Base-by-base conservation (phyloP, 2,797 vertebrate species). In the Babyrousa celebensis region DNA sequence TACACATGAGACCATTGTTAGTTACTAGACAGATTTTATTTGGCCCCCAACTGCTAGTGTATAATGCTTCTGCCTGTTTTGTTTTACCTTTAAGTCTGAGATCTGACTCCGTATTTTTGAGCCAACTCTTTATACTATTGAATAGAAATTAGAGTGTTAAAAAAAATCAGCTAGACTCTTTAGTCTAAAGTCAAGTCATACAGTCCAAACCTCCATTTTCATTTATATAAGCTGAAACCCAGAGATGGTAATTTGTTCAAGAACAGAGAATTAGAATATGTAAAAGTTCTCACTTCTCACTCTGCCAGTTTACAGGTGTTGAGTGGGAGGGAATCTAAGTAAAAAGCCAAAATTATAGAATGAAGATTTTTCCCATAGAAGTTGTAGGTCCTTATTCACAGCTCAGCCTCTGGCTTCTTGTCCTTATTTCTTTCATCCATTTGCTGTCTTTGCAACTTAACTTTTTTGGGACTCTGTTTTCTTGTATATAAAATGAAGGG, bases 151-250 rank as follows among this genome's bases (percentile, higher is more conserved):
- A 54, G 36, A 90, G 40, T 21, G 11, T 74, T 74, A 40, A 48
- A 6, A 48, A 48, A 90, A 87, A 17, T 65, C 40, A 94, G 27
- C 75, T 58, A 40, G 65, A 95, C 78, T 56, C 68, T 83, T 62
- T 89, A 92, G n/a, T 94, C 5, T 52, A 60, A 60, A 58, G 60
- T 86, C 60, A 85, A 62, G 72, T 84, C 25, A 60, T 40, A 65
- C 79, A 85, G n/a, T 68, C 27, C 9, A 65, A 14, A 32, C 27
- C 71, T 96, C 29, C 32, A 65, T 89, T 94, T 93, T 93, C 32
- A 96, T 29, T 88, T 94, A 74, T 29, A 43, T 78, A 86, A 95
- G 12, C 15, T 91, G 21, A 96, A 96, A 92, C 16, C 15, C 21
- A 94, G 48, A 88, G 18, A 71, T 58, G 3, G 32, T 94, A n/a